Percentiles rank a stretch among this genome's conserved stretches.
Conservation (phyloP, 2,888 invertebrate genomes). For the Agriotes lineatus region DNA sequence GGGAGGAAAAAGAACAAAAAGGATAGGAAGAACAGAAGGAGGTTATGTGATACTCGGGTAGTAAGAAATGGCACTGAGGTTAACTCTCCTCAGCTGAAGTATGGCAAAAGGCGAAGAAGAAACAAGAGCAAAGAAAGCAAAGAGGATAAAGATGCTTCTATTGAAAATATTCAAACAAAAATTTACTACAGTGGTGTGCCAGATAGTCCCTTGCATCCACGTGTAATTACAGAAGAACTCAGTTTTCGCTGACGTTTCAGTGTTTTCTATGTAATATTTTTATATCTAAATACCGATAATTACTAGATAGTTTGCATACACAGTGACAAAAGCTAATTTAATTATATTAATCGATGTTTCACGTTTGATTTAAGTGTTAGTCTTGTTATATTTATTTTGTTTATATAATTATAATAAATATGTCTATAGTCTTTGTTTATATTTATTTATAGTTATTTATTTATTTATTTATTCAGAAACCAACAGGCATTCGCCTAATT, state of each 20-base stretch:
- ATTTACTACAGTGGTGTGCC: constrained; percentile 71
- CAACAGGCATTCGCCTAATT: no score
- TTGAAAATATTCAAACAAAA: constrained; percentile 67
- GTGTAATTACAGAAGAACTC: constrained; percentile 70
- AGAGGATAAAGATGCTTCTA: constrained; percentile 54
- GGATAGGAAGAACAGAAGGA: constrained; percentile 64
- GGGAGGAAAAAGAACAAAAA: constrained; percentile 57
- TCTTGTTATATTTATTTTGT: constrained; percentile 30
- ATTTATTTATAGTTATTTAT: no score
- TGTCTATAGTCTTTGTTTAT: no score
- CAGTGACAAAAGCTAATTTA: no score
- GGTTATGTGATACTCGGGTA: constrained; percentile 33
- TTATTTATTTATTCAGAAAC: no score
- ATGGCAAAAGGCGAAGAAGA: constrained; percentile 66
- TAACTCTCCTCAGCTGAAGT: constrained; percentile 47
- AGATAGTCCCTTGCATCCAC: constrained; percentile 71
- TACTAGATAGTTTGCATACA: no score
- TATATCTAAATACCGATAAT: no score
- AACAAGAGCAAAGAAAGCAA: constrained; percentile 66
- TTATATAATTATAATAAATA: constrained; percentile 18
- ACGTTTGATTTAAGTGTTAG: no score
- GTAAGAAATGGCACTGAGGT: constrained; percentile 40
- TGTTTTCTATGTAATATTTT: no score
- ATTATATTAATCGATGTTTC: no score
- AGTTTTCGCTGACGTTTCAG: constrained; percentile 37